Base-by-base conservation (phyloP, 2,113 vertebrate genomes). In the Phylloscopus whistleri region DNA sequence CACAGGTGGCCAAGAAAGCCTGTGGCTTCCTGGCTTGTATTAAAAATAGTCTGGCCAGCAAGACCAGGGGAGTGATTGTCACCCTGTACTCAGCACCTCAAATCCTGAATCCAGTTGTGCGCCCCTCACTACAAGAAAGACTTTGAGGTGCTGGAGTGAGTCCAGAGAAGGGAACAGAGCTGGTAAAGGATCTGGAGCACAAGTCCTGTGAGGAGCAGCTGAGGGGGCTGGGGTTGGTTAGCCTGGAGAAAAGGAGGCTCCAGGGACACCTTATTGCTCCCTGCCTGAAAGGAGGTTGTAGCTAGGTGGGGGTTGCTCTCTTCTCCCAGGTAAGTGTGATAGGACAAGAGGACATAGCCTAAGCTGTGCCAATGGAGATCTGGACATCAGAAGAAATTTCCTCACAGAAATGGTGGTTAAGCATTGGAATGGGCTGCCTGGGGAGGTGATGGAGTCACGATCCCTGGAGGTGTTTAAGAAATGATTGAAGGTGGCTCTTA, bases 81-180 rank as follows among this genome's bases (percentile, higher is more conserved):
- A 28, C 18, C 7, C n/a, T 62, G 35, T 55, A 33, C 23, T 59
- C 26, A 44, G 23, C 7, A 11, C 35, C 49, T 43, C 49, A 49
- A 9, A 55, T 49, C 9, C 22, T 21, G 4, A 28, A 8, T 49
- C 8, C 27, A 8, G 22, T 37, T 77, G 15, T 63, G 64, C 15
- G 7, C 26, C 43, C 11, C 56, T 70, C 26, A 17, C 6, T 13
- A 6, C 16, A 23, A 16, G 30, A 49, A 37, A 10, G 18, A 33
- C 7, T 31, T 14, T 33, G 35, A 51, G 18, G 22, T 16, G 22
- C 16, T 56, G 26, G 17, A 69, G 12, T 1, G 0, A 19, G 10
- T 35, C n/a, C 41, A 62, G 63, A 55, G 48, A 69, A 33, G 7
- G 27, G 31, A 26, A 7, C 0, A 0, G 7, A 31, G 27, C 26